A percentile compares a stretch with the other conserved stretches of the same genome.
Conservation (phyloP, 1,140 invertebrate species). For the Mylabris phalerata region DNA sequence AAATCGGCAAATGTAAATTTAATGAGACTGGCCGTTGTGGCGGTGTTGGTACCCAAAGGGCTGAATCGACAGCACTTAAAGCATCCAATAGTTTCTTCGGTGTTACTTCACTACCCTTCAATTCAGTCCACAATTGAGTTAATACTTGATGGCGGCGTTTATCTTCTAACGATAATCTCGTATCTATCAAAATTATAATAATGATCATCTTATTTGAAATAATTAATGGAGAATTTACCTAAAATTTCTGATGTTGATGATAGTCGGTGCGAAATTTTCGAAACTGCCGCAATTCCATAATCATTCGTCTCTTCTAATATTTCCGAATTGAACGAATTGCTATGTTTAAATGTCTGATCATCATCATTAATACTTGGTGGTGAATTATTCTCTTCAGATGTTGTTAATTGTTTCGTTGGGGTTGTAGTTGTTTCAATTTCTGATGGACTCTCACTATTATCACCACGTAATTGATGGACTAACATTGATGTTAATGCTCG, state of each 20-base stretch:
- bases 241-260: constrained; percentile 4
- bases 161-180: constrained; percentile 49
- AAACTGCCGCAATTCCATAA: constrained; percentile 1
- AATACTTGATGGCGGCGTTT: constrained; percentile 53
- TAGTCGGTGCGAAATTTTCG: constrained; percentile 3
- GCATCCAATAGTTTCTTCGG: constrained; percentile 51
- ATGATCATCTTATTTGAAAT: too few relatives aligned
- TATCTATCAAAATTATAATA: constrained; percentile 26
- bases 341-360: constrained; percentile 33
- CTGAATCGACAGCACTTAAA: constrained; percentile 52
- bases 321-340: constrained; percentile 41
- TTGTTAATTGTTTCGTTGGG: constrained; percentile 9
- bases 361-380: not conserved
- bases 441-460: constrained; percentile 21
- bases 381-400: not conserved
- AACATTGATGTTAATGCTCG: constrained; percentile 56
- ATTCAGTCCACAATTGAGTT: constrained; percentile 53
- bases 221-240: not conserved
- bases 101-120: constrained; percentile 53
- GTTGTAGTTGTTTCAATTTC: constrained; percentile 1
- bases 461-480: constrained; percentile 54
- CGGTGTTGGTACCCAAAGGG: constrained; percentile 49
- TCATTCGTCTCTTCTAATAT: constrained; percentile 31
- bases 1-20: constrained; percentile 54
- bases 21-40: constrained; percentile 57